Percentiles rank a stretch among this genome's conserved stretches.
These are phyloP conservation scores for Bactericera cockerelli DNA, from an alignment of 1,140 invertebrate genomes.

Conservation along the genomic window DNA sequence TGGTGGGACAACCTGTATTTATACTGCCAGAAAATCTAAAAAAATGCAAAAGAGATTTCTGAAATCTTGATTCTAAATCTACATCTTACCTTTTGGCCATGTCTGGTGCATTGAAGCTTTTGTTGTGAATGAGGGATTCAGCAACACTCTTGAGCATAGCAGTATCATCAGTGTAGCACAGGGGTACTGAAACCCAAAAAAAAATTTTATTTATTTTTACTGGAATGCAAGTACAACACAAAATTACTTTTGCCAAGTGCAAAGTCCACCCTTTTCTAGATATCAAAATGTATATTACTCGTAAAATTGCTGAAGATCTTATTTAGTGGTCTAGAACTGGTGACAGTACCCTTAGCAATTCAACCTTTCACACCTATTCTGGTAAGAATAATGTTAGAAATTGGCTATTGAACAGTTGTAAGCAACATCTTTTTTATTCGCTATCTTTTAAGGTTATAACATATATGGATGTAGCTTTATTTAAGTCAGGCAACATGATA, in stretches of 20 bases:
- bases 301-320: too few species aligned
- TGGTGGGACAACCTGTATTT: too few species aligned
- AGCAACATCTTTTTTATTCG: too few species aligned
- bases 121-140: constrained; percentile 43
- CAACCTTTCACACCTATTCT: neutral
- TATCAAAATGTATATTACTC: neutral
- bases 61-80: too few species aligned
- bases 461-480: too few species aligned
- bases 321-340: neutral
- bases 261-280: neutral
- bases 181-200: constrained; percentile 10
- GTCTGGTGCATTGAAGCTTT: constrained; percentile 37
- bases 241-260: neutral
- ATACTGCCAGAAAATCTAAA: too few species aligned
- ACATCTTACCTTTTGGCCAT: constrained; percentile 36
- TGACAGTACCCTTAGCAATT: neutral
- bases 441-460: too few species aligned
- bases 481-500: too few species aligned
- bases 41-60: too few species aligned
- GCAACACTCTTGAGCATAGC: constrained; percentile 53
- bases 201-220: neutral
- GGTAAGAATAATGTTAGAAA: too few species aligned
- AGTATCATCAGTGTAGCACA: constrained; percentile 57
- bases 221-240: neutral
- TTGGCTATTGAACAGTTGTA: too few species aligned